These are phyloP conservation scores for Rhyzopertha dominica DNA, from an alignment of 1,140 invertebrate genomes.

Conservation along the genomic window DNA sequence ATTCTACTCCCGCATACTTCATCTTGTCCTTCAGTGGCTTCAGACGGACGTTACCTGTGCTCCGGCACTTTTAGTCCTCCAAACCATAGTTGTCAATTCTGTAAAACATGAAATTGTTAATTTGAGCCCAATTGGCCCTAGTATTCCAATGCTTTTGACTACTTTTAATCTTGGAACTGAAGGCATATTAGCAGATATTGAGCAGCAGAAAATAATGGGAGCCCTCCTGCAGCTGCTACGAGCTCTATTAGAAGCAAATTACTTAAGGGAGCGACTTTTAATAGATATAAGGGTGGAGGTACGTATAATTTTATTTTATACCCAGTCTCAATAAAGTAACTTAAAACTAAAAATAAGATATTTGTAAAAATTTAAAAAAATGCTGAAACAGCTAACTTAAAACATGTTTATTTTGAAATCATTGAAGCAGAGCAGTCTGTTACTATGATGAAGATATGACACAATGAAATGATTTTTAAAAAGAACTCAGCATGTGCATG, in stretches of 20 bases:
- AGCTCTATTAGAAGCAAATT: slow-evolving; percentile 46
- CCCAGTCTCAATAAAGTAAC: no score
- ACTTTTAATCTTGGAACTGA: slow-evolving; percentile 24
- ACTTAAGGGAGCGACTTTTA: no score
- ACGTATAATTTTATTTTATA: no score
- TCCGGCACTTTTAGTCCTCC: slow-evolving; percentile 33
- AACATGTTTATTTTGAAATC: no score
- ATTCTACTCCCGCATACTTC: slow-evolving; percentile 46
- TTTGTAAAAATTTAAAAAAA: no score
- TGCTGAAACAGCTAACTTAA: no score
- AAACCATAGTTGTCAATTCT: slow-evolving; percentile 28
- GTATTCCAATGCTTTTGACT: slow-evolving; percentile 32
- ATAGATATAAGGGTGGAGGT: no score
- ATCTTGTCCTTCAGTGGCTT: slow-evolving; percentile 47
- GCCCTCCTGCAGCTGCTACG: slow-evolving; percentile 50
- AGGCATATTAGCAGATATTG: slow-evolving; percentile 19
- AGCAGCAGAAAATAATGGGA: slow-evolving; percentile 28
- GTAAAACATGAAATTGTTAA: slow-evolving; percentile 23
- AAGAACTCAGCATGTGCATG: no score
- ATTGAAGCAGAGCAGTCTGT: no score
- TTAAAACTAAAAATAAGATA: no score
- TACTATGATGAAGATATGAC: no score
- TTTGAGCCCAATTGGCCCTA: slow-evolving; percentile 23
- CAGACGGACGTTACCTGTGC: slow-evolving; percentile 33
- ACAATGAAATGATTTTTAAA: no score